Evolutionary conservation across 1,140 invertebrate genomes (phyloP).

Genomic region (Aricia agestis): DNA sequence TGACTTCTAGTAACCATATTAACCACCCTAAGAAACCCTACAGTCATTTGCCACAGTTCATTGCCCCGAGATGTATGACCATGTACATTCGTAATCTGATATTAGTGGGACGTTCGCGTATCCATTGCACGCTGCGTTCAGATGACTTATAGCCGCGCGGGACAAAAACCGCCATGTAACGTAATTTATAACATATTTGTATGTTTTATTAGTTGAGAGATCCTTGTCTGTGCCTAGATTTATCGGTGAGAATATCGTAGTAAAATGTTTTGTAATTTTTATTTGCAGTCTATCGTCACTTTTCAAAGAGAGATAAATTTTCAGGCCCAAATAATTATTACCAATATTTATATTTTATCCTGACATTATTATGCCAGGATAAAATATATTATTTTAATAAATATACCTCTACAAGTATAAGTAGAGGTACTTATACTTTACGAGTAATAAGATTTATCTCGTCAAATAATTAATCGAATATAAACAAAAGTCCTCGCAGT

Average conservation of each 20-base stretch:
- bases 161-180: background rate
- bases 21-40: background rate
- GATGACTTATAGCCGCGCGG: conserved; percentile 12
- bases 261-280: too few species aligned
- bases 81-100: conserved; percentile 6
- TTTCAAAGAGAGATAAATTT: too few species aligned
- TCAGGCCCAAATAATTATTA: too few species aligned
- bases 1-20: background rate
- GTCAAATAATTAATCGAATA: too few species aligned
- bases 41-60: background rate
- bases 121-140: conserved; percentile 23
- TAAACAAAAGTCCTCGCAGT: too few species aligned
- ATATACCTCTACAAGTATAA: too few species aligned
- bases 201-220: background rate
- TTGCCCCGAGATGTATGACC: background rate
- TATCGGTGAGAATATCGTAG: background rate
- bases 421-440: too few species aligned
- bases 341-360: too few species aligned
- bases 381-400: too few species aligned
- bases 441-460: too few species aligned
- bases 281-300: too few species aligned
- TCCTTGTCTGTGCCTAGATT: background rate
- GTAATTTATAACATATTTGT: background rate
- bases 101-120: conserved; percentile 13
- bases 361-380: too few species aligned